Evolutionary conservation across 2,888 invertebrate genomes (phyloP).

Genomic region (Gerosis bhagava): DNA sequence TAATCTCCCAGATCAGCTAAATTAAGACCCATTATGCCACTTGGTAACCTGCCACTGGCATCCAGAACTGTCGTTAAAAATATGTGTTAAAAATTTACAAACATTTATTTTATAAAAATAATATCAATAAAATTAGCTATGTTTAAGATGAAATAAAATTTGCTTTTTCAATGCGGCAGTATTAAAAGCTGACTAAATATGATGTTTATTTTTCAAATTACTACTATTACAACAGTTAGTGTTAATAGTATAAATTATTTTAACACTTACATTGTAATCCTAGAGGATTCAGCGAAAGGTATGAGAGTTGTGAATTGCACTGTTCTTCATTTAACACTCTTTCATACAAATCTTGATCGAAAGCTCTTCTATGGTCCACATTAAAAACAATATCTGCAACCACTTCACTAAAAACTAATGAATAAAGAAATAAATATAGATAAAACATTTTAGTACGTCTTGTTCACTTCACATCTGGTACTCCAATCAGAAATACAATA

Average conservation of each 20-base stretch:
- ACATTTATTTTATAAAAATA: no score
- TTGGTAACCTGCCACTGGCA: background rate
- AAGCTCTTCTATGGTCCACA: conserved; percentile 22
- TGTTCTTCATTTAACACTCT: conserved; percentile 24
- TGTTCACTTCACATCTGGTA: background rate
- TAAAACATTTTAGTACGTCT: background rate
- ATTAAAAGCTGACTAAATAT: no score
- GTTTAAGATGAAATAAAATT: no score
- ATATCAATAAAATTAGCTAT: no score
- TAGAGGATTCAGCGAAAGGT: conserved; percentile 25
- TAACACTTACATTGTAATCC: conserved; percentile 33
- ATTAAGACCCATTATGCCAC: conserved; percentile 3
- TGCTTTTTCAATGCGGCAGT: no score
- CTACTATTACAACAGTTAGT: no score
- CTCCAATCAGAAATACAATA: no score
- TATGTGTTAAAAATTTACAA: no score
- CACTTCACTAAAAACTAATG: background rate
- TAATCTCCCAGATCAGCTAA: conserved; percentile 10
- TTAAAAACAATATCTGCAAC: background rate
- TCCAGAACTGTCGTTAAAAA: conserved; percentile 3
- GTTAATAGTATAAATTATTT: no score
- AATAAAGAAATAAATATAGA: conserved; percentile 1
- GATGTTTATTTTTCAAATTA: no score
- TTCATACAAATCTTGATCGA: conserved; percentile 28
- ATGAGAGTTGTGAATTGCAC: conserved; percentile 28